Conservation (phyloP, 2,797 vertebrate species). For the Myotis daubentonii region DNA sequence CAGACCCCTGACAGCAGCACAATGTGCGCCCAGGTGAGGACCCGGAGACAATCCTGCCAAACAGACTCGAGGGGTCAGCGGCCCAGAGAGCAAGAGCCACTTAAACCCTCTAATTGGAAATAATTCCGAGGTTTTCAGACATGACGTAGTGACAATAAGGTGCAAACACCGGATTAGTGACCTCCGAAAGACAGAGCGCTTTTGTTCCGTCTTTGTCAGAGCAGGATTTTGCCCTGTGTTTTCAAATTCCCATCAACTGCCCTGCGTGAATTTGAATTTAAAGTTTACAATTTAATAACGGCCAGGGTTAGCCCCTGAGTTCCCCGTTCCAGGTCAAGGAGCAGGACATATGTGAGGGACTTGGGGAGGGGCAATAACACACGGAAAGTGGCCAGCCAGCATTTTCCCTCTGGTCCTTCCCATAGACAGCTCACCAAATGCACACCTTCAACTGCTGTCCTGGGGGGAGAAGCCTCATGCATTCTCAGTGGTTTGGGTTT, state of each 20-base stretch:
- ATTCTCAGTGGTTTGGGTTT: not conserved
- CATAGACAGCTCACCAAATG: not conserved
- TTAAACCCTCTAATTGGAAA: slow-evolving; percentile 70
- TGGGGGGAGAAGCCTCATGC: not conserved
- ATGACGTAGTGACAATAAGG: slow-evolving; percentile 70
- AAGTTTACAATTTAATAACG: slow-evolving; percentile 43
- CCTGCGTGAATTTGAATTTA: slow-evolving; percentile 29
- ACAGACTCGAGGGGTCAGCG: slow-evolving; percentile 46
- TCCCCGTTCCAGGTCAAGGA: slow-evolving; percentile 59
- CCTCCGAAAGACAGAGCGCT: slow-evolving; percentile 62
- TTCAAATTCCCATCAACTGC: slow-evolving; percentile 63
- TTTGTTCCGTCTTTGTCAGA: slow-evolving; percentile 61
- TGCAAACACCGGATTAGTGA: slow-evolving; percentile 67
- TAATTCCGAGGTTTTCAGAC: slow-evolving; percentile 74
- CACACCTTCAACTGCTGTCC: not conserved
- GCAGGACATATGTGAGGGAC: not conserved
- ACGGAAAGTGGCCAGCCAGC: not conserved
- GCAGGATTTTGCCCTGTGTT: slow-evolving; percentile 28
- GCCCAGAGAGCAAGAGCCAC: slow-evolving; percentile 50
- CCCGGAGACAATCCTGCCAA: slow-evolving; percentile 59
- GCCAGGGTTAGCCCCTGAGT: slow-evolving; percentile 1
- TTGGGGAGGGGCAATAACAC: not conserved
- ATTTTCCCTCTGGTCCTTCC: not conserved
- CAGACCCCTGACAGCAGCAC: slow-evolving; percentile 67
- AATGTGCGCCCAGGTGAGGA: slow-evolving; percentile 63